A percentile compares a stretch with the other conserved stretches of the same genome.
These are phyloP conservation scores for Archivesica marissinica DNA, from an alignment of 1,140 invertebrate species.

Conservation along the genomic window DNA sequence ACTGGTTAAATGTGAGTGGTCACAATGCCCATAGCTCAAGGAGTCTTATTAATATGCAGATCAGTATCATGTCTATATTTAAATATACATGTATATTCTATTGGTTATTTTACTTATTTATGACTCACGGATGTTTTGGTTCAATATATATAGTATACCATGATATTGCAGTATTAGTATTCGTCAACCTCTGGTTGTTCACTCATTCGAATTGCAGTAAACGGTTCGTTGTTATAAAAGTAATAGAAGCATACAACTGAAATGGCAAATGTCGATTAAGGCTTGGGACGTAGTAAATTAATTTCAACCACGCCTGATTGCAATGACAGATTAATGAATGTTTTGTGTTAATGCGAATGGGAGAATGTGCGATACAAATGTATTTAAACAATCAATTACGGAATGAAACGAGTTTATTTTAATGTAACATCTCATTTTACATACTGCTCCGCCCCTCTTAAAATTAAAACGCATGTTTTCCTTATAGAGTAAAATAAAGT, in stretches of 20 bases:
- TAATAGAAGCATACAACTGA: not conserved
- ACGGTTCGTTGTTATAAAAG: not conserved
- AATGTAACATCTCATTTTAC: not conserved
- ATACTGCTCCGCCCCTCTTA: constrained; percentile 4
- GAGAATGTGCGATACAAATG: not conserved
- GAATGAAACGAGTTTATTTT: not conserved
- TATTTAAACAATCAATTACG: constrained; percentile 6
- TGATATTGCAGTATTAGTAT: not conserved
- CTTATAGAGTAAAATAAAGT: too few relatives aligned
- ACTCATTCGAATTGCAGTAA: not conserved
- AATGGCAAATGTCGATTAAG: constrained; percentile 23
- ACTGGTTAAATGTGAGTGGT: not conserved
- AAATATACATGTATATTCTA: not conserved
- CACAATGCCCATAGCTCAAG: not conserved
- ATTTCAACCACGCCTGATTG: constrained; percentile 33
- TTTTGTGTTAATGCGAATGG: not conserved
- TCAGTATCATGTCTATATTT: not conserved
- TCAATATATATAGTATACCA: not conserved
- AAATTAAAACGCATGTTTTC: not conserved
- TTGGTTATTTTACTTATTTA: constrained; percentile 1
- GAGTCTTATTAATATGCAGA: not conserved
- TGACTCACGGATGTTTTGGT: not conserved
- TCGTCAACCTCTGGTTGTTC: too few relatives aligned
- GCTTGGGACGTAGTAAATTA: constrained; percentile 7
- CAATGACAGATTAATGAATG: constrained; percentile 25